Evolutionary conservation across 2,113 vertebrate genomes (phyloP).

Genomic region (Passerina amoena): DNA sequence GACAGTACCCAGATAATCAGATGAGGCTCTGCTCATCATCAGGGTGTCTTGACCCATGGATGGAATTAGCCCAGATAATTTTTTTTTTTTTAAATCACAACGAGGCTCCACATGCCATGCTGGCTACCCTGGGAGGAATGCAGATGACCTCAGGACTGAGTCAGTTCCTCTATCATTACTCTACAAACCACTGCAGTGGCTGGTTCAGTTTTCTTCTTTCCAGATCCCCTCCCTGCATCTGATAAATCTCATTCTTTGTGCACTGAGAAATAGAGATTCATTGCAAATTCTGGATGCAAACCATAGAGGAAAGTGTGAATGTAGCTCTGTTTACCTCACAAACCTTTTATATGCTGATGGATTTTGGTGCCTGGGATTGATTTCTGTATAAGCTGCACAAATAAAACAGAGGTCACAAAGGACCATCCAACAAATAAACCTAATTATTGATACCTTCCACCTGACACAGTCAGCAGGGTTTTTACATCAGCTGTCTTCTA

Average conservation of each 20-base stretch:
- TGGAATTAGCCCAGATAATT: neutral
- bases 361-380: neutral
- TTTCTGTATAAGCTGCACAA: neutral
- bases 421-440: neutral
- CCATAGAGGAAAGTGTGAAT: neutral
- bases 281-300: neutral
- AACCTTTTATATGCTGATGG: neutral
- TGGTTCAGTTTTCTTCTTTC: neutral
- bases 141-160: neutral
- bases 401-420: neutral
- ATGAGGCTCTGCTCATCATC: neutral
- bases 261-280: neutral
- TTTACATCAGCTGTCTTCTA: neutral
- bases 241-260: neutral
- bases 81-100: neutral
- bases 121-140: neutral
- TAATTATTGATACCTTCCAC: neutral
- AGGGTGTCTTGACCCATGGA: neutral
- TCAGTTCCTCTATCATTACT: neutral
- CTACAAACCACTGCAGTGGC: neutral
- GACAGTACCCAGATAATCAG: neutral
- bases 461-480: neutral
- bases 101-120: neutral
- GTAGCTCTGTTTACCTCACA: neutral
- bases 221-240: neutral